Percentiles rank a stretch among this genome's conserved stretches.
These are phyloP conservation scores for Ceyx melanurus DNA, from an alignment of 2,113 vertebrate species.

Conservation along the genomic window DNA sequence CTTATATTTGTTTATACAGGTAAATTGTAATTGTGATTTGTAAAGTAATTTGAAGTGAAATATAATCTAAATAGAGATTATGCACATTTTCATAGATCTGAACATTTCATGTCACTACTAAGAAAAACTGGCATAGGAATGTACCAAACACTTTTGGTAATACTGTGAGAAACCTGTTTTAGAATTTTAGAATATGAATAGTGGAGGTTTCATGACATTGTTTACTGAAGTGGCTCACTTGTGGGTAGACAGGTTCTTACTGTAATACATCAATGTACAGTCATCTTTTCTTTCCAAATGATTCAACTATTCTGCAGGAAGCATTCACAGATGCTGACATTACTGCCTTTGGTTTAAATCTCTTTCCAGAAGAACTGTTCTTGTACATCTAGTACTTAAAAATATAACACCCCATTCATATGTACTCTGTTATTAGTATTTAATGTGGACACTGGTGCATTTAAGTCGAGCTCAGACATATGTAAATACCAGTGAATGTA, in stretches of 20 bases:
- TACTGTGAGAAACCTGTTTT: not conserved
- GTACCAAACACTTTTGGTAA: not conserved
- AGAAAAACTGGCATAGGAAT: not conserved
- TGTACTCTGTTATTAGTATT: not conserved
- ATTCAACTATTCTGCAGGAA: not conserved
- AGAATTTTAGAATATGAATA: not conserved
- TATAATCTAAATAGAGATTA: not conserved
- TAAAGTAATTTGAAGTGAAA: not conserved
- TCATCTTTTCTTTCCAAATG: not conserved
- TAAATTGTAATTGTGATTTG: not conserved
- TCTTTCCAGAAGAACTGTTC: not conserved
- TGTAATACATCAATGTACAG: not conserved
- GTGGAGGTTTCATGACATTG: not conserved
- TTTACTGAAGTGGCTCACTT: not conserved
- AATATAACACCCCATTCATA: not conserved
- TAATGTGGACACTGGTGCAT: not conserved
- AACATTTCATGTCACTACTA: not conserved
- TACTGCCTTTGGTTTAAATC: not conserved
- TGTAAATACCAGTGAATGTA: not conserved
- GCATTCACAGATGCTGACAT: not conserved
- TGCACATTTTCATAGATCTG: not conserved
- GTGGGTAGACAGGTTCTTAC: not conserved
- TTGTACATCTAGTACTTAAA: not conserved
- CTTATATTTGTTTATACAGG: not conserved
- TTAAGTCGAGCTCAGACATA: not conserved